These are phyloP conservation scores for Rhynchopsitta pachyrhyncha DNA, from an alignment of 2,113 vertebrate species.

Conservation along the genomic window DNA sequence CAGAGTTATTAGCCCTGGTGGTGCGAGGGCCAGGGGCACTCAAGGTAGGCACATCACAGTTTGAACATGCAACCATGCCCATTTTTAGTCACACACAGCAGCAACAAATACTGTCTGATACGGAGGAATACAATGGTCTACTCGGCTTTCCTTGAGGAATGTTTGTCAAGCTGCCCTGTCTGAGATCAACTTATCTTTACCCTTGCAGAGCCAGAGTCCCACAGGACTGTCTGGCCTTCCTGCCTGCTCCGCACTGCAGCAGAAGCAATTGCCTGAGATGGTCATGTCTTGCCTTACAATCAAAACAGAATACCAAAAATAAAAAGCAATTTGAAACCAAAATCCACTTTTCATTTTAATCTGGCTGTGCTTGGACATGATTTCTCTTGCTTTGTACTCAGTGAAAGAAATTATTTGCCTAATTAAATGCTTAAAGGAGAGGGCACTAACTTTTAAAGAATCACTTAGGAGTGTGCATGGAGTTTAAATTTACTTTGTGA, in stretches of 20 bases:
- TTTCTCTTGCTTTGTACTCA: background rate
- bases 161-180: background rate
- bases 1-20: fast-evolving
- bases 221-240: background rate
- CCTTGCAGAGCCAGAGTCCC: background rate
- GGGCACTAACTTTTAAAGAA: background rate
- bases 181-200: background rate
- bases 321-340: background rate
- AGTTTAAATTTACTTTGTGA: background rate
- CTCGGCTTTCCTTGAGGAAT: background rate
- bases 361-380: background rate
- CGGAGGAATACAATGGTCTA: background rate
- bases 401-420: background rate
- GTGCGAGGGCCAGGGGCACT: fast-evolving
- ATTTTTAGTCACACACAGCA: background rate
- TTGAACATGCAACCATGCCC: background rate
- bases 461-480: fast-evolving
- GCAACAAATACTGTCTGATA: background rate
- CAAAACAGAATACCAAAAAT: background rate
- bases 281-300: background rate
- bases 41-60: background rate
- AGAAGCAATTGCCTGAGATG: background rate
- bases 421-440: background rate
- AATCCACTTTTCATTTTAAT: background rate
- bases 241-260: background rate